Percentiles rank a stretch among this genome's conserved stretches.
These are phyloP conservation scores for Aphidius colemani DNA, from an alignment of 2,888 invertebrate species.

Conservation along the genomic window DNA sequence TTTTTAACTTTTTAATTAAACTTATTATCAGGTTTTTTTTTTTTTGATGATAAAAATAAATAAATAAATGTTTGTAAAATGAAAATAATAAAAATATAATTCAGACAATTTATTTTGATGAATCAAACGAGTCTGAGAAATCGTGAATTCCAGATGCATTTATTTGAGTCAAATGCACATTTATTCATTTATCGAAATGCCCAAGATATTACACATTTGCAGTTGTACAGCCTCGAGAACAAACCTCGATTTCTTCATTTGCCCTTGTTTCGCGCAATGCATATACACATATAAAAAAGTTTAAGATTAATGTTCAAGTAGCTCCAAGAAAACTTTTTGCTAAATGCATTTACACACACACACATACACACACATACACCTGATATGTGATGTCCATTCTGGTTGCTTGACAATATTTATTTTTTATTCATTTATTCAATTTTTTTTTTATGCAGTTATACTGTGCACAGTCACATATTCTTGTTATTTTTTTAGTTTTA, in stretches of 20 bases:
- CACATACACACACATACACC: background rate
- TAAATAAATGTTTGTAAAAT: too few relatives aligned
- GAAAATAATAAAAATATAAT: too few relatives aligned
- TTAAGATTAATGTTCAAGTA: background rate
- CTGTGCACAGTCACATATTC: conserved; percentile 8
- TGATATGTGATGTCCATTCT: background rate
- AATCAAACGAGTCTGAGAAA: conserved; percentile 19
- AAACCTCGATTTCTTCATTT: conserved; percentile 35
- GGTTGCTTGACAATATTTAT: background rate
- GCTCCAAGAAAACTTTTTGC: conserved; percentile 1
- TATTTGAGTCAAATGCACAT: background rate
- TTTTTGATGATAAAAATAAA: too few relatives aligned
- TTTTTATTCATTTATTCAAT: background rate
- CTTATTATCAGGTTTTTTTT: too few relatives aligned
- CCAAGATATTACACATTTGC: conserved; percentile 9
- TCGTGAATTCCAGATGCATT: conserved; percentile 33
- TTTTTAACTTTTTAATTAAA: too few relatives aligned
- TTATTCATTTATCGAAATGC: conserved; percentile 31
- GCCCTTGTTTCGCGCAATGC: conserved; percentile 7
- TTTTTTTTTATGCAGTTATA: conserved; percentile 10
- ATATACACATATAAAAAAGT: background rate
- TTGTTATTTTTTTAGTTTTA: conserved; percentile 11
- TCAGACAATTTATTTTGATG: too few relatives aligned
- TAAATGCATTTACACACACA: conserved; percentile 1
- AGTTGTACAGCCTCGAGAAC: conserved; percentile 17